A percentile compares a stretch with the other conserved stretches of the same genome.
phyloP scores from a whole-genome alignment of 1,140 invertebrate species.

The Nephila pilipes region DNA sequence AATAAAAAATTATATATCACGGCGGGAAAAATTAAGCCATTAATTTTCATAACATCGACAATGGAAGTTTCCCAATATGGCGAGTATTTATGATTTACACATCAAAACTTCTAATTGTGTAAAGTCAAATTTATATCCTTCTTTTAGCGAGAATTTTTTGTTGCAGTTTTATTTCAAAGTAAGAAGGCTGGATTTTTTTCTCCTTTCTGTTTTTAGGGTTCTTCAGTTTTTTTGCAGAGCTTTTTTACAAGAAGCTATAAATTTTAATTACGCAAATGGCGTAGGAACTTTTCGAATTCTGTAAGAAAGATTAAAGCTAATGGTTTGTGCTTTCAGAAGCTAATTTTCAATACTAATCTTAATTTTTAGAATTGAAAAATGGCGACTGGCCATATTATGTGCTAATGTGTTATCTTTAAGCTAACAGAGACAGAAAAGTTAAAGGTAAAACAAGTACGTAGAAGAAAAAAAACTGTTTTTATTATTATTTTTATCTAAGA shows the following conservation, averaged over 20 bases:
- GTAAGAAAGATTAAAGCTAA: conserved; percentile 52
- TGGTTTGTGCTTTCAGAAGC: conserved; percentile 33
- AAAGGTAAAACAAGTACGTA: too few relatives aligned
- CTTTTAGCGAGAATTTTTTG: background rate
- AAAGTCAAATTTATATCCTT: conserved; percentile 76
- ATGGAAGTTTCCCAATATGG: conserved; percentile 41
- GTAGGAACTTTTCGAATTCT: conserved; percentile 45
- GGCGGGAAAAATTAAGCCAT: conserved; percentile 70
- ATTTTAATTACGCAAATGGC: conserved; percentile 72
- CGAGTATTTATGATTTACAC: conserved; percentile 74
- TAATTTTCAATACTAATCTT: conserved; percentile 57
- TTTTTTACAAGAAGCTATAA: conserved; percentile 56
- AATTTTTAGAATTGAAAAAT: conserved; percentile 37
- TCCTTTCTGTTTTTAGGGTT: background rate
- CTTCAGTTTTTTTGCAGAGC: background rate
- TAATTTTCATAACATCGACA: conserved; percentile 76
- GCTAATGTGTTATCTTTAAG: background rate
- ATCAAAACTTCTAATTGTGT: conserved; percentile 76
- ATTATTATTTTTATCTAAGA: too few relatives aligned
- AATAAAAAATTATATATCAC: conserved; percentile 9
- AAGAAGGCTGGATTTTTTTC: background rate
- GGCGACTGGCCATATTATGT: background rate
- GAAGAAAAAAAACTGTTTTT: too few relatives aligned
- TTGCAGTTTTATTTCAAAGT: conserved; percentile 41
- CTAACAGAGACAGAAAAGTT: background rate